Percentiles rank a stretch among this genome's conserved stretches.
Evolutionary conservation across 2,113 vertebrate genomes (phyloP).

Genomic region (Halcyon senegalensis): DNA sequence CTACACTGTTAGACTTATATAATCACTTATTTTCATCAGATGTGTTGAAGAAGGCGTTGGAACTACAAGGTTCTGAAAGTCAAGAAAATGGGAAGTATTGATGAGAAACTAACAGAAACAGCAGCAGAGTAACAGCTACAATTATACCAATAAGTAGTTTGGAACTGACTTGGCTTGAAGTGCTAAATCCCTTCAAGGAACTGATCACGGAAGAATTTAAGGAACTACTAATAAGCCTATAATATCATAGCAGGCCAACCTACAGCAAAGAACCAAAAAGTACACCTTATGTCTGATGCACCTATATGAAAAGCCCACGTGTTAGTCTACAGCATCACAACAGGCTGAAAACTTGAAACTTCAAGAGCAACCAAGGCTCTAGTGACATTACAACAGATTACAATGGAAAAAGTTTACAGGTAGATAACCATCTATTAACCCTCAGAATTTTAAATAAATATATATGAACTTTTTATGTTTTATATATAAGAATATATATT

Average conservation of each 20-base stretch:
- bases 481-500: not conserved
- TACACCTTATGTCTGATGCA: not conserved
- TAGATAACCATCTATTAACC: not conserved
- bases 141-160: not conserved
- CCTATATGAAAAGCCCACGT: not conserved
- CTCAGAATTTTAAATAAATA: not conserved
- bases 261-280: not conserved
- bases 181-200: not conserved
- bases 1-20: accelerated
- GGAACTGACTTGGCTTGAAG: not conserved
- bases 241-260: not conserved
- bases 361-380: not conserved
- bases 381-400: not conserved
- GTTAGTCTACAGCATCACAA: not conserved
- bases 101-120: not conserved
- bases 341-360: not conserved
- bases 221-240: not conserved
- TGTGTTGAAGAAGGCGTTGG: not conserved
- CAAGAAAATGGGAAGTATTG: not conserved
- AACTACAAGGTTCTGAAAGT: not conserved
- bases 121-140: not conserved
- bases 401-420: not conserved
- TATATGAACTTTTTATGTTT: not conserved
- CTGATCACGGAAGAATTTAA: too few species aligned
- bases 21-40: not conserved